Conservation (phyloP, 2,888 invertebrate species). For the Agrotis ipsilon region DNA sequence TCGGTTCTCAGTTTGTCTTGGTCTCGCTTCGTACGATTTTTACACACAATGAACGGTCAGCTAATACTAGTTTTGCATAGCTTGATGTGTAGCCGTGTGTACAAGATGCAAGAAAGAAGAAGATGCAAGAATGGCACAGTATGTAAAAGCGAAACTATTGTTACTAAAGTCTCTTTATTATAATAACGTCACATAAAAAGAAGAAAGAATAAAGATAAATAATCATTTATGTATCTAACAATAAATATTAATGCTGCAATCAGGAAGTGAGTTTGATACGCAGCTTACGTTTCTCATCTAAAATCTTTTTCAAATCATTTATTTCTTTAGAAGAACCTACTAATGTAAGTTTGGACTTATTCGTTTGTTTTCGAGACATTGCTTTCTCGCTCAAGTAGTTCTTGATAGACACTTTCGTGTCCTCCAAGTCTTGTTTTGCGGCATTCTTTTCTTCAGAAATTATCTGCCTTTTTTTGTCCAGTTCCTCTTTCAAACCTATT, state of each 20-base stretch:
- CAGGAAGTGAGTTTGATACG: slow-evolving; percentile 67
- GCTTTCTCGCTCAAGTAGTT: slow-evolving; percentile 80
- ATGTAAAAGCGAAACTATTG: not conserved
- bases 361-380: slow-evolving; percentile 73
- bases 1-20: no score
- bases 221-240: slow-evolving; percentile 46
- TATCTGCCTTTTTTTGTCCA: slow-evolving; percentile 85
- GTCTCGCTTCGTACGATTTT: no score
- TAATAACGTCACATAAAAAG: slow-evolving; percentile 47
- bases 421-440: slow-evolving; percentile 86
- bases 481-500: slow-evolving; percentile 88
- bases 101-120: no score
- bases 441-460: slow-evolving; percentile 85
- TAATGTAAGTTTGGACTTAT: slow-evolving; percentile 68
- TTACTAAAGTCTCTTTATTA: slow-evolving; percentile 32
- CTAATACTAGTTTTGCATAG: no score
- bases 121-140: not conserved
- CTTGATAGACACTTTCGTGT: slow-evolving; percentile 84
- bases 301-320: slow-evolving; percentile 83
- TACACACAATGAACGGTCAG: no score
- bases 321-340: slow-evolving; percentile 82
- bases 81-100: no score
- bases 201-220: slow-evolving; percentile 51
- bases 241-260: slow-evolving; percentile 37
- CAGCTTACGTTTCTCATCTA: slow-evolving; percentile 87